Percentiles rank a stretch among this genome's conserved stretches.
These are phyloP conservation scores for Atractosteus spatula DNA, from an alignment of 2,113 vertebrate genomes.

Conservation along the genomic window DNA sequence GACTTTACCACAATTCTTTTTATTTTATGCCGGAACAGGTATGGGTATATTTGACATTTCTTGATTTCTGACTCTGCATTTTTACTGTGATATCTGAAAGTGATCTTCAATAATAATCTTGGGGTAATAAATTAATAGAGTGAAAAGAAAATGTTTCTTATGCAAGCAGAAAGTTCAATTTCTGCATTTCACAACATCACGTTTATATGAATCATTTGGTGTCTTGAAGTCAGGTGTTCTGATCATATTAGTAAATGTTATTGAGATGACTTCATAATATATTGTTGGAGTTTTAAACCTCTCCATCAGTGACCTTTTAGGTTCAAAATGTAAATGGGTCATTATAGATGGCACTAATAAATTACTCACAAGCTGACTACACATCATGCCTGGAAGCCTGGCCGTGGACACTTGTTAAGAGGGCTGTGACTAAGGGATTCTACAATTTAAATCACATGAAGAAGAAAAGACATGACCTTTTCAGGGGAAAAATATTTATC, in stretches of 20 bases:
- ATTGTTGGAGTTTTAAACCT: constrained; percentile 13
- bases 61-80: too few species aligned
- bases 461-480: constrained; percentile 64
- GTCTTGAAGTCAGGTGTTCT: neutral
- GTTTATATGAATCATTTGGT: neutral
- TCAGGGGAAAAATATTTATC: constrained; percentile 42
- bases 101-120: too few species aligned
- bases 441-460: constrained; percentile 67
- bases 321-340: constrained; percentile 65
- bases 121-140: too few species aligned
- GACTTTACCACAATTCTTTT: too few species aligned
- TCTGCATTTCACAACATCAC: neutral
- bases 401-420: constrained; percentile 43
- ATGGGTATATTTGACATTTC: too few species aligned
- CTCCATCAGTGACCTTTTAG: constrained; percentile 68
- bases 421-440: constrained; percentile 31
- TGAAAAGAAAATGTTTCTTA: neutral
- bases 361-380: constrained; percentile 54
- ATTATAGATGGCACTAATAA: constrained; percentile 70
- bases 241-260: neutral
- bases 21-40: too few species aligned
- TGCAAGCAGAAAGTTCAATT: neutral
- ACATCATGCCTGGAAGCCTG: constrained; percentile 56
- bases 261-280: neutral
- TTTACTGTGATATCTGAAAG: too few species aligned